Conservation (phyloP, 2,113 vertebrate genomes). For the Saccopteryx bilineata region DNA sequence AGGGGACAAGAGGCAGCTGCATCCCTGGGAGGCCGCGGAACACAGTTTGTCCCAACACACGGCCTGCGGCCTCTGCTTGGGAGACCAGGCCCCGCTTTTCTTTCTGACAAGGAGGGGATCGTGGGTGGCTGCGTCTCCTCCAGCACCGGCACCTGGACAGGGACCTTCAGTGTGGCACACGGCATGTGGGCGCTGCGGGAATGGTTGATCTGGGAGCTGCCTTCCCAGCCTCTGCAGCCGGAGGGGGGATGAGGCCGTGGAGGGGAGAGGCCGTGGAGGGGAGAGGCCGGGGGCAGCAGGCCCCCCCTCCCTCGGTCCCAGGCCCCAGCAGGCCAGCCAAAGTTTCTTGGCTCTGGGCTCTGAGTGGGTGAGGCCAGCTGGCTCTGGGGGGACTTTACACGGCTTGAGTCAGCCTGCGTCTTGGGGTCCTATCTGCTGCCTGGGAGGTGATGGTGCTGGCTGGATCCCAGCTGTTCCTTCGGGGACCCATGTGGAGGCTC, state of each 20-base stretch:
- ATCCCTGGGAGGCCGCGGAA: background rate
- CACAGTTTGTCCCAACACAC: background rate
- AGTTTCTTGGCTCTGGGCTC: conserved; percentile 66
- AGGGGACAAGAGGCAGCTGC: background rate
- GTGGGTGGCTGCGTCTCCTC: background rate
- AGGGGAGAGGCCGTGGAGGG: background rate
- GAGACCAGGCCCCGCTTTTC: background rate
- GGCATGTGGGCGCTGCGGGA: background rate
- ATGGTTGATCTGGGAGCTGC: background rate
- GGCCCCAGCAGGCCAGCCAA: background rate
- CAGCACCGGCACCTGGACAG: background rate
- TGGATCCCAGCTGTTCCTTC: conserved; percentile 46
- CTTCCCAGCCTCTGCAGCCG: background rate
- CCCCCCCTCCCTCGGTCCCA: background rate
- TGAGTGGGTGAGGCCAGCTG: conserved; percentile 69
- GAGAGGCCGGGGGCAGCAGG: conserved; percentile 37
- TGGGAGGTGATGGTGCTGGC: conserved; percentile 49
- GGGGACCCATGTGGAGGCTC: conserved; percentile 34
- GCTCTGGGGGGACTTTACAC: background rate
- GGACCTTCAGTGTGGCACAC: accelerated
- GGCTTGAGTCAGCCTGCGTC: conserved; percentile 43
- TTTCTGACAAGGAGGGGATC: background rate
- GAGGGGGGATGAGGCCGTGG: no score
- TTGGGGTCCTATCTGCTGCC: conserved; percentile 63
- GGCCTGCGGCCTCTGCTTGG: background rate